A percentile compares a stretch with the other conserved stretches of the same genome.
Conservation (phyloP, 2,888 invertebrate species). For the Hartigia nigra region DNA sequence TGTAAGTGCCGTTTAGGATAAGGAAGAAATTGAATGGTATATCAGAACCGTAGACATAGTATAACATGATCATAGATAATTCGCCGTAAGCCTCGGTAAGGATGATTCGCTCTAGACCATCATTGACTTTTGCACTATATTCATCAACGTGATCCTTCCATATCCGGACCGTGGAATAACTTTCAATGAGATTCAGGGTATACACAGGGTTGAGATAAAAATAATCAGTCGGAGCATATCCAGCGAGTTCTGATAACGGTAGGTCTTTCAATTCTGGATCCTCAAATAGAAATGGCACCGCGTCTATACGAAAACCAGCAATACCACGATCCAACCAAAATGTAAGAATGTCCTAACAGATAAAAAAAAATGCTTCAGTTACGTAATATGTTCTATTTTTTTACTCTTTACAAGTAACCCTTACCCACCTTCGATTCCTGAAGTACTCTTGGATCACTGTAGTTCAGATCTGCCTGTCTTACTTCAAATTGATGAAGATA, state of each 20-base stretch:
- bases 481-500: conserved; percentile 16
- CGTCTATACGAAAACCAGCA: conserved; percentile 11
- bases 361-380: not conserved
- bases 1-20: not conserved
- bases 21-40: too few species aligned
- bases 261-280: conserved; percentile 2
- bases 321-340: conserved; percentile 6
- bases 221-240: not conserved
- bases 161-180: conserved; percentile 48
- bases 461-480: conserved; percentile 9
- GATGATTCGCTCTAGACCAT: conserved; percentile 35
- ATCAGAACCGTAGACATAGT: too few species aligned
- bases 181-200: conserved; percentile 26
- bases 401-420: too few species aligned
- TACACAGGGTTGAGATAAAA: conserved; percentile 11
- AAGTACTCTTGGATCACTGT: conserved; percentile 5
- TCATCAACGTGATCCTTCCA: conserved; percentile 59
- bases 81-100: not conserved
- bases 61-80: too few species aligned
- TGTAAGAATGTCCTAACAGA: not conserved
- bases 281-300: conserved; percentile 8
- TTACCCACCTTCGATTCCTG: not conserved
- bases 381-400: conserved; percentile 64
- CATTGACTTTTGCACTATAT: conserved; percentile 50
- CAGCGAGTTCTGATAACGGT: conserved; percentile 7